Evolutionary conservation across 53 echinoderm and acorn worm genomes (phyloP).

Genomic region (Echinarachnius parma): DNA sequence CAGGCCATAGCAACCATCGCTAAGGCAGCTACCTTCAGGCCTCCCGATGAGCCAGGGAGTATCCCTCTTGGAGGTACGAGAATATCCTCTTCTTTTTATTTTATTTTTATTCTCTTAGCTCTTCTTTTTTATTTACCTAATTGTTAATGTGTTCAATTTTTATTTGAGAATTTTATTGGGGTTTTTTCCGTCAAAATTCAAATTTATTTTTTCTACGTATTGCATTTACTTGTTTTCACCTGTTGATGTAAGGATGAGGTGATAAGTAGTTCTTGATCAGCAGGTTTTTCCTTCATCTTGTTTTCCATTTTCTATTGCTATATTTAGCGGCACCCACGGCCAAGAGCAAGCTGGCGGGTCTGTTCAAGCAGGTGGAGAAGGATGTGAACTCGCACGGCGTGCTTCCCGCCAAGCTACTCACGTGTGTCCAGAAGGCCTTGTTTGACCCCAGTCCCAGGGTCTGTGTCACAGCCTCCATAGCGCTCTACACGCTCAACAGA

Average conservation of each 20-base stretch:
- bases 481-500: conserved; percentile 83
- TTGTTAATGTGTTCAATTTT: too few species aligned
- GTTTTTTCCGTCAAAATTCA: too few species aligned
- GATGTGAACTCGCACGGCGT: conserved; percentile 52
- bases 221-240: too few species aligned
- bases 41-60: conserved; percentile 71
- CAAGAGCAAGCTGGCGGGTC: conserved; percentile 13
- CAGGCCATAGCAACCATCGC: conserved; percentile 98
- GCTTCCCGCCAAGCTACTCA: conserved; percentile 65
- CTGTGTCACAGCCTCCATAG: conserved; percentile 87
- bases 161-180: too few species aligned
- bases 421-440: conserved; percentile 72
- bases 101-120: too few species aligned
- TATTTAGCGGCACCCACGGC: background rate
- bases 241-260: too few species aligned
- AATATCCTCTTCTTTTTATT: too few species aligned
- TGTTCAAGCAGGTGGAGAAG: conserved; percentile 34
- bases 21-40: conserved; percentile 90
- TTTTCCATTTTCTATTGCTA: too few species aligned
- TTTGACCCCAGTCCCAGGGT: conserved; percentile 73
- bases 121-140: too few species aligned
- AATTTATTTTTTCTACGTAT: too few species aligned
- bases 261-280: too few species aligned
- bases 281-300: too few species aligned
- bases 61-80: conserved; percentile 75